Evolutionary conservation across 2,888 invertebrate genomes (phyloP).

Genomic region (Aleiodes alternator): DNA sequence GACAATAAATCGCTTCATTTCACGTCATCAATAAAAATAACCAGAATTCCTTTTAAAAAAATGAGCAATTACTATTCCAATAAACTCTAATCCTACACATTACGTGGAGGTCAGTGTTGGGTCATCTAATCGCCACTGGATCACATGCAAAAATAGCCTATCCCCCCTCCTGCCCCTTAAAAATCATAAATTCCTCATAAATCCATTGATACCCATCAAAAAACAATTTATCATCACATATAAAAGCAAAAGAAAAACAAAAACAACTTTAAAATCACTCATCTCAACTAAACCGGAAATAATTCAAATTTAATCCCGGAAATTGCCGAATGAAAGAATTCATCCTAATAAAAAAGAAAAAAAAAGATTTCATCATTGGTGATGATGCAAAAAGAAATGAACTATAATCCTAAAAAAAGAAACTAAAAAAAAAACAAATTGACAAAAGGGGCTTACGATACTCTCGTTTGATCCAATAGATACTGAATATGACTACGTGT

Average conservation of each 20-base stretch:
- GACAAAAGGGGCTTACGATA: background rate
- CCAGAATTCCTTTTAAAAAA: background rate
- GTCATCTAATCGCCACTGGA: background rate
- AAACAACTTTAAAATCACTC: background rate
- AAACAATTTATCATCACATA: background rate
- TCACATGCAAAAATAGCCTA: too few species aligned
- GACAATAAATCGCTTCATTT: too few species aligned
- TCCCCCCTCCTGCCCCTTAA: background rate
- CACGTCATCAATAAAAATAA: too few species aligned
- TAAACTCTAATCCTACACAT: background rate
- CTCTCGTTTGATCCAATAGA: conserved; percentile 2
- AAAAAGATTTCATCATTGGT: background rate
- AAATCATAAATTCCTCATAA: background rate
- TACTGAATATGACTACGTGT: background rate
- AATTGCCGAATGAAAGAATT: background rate
- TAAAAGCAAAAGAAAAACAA: background rate
- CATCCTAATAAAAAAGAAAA: background rate
- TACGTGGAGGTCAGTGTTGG: background rate
- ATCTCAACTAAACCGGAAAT: too few species aligned
- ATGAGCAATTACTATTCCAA: background rate
- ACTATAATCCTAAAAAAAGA: background rate
- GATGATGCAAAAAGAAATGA: too few species aligned
- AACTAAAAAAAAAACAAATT: background rate
- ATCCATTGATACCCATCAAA: background rate
- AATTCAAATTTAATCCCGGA: too few species aligned